Base-by-base conservation (phyloP, 2,888 invertebrate species). In the Sphinx pinastri region DNA sequence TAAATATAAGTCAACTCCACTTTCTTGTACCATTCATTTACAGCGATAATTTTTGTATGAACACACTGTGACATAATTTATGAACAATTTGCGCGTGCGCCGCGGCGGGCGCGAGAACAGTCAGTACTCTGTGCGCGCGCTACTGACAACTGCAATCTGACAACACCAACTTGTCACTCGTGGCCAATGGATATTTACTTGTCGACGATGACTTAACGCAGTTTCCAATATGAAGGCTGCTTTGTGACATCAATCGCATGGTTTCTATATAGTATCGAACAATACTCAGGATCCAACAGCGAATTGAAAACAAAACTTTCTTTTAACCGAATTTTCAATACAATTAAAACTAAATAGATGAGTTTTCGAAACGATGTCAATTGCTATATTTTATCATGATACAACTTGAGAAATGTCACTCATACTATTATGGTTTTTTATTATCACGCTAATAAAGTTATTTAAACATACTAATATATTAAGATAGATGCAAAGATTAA, bases 21-120 rank as follows among this genome's bases (percentile, higher is more conserved):
- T 55, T 45, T 19, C 54, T 16, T 60, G 16, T 60, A 1, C 13
- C 58, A 10, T 16, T 19, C 52, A 38, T 19, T 31, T 12, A 52
- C 51, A 16, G 8, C 16, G 31, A 19, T 75, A 75, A 69, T 77
- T 76, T 73, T 73, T 77, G 79, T 80, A 76, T 80, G 71, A 76
- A 72, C 74, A 72, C 79, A 78, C 78, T 80, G 74, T 79, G 76
- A 73, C 81, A 81, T 82, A 78, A 76, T 76, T 76, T 73, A 73
- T 72, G 70, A 71, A 72, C 68, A 45, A 49, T 45, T 51, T 72
- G 81, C 85, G 83, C 83, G 72, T 73, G 82, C 85, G 85, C 82
- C 71, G 75, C 81, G 71, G 74, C 85, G 84, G 78, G 84, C 84
- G 86, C 84, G 79, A 85, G 73, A 80, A 77, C 75, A 77, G 82